These are phyloP conservation scores for Encarsia formosa DNA, from an alignment of 2,888 invertebrate genomes.

Conservation along the genomic window DNA sequence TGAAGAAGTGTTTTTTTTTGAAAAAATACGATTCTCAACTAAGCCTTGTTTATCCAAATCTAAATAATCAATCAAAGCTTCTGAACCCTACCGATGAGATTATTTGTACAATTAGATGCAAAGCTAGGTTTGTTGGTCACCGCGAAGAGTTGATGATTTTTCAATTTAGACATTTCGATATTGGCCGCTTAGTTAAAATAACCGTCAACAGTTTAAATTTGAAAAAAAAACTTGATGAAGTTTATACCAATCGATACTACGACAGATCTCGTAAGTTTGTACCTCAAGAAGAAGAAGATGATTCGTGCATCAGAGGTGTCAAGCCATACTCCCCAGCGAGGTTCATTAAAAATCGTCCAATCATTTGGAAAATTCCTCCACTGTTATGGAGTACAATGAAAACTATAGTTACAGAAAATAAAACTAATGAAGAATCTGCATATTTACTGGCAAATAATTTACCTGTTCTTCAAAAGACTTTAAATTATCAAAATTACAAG, in stretches of 20 bases:
- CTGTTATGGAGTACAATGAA: conserved; percentile 47
- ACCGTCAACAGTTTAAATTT: conserved; percentile 47
- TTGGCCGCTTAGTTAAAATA: conserved; percentile 59
- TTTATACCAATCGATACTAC: not conserved
- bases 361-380: conserved; percentile 51
- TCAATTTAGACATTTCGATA: conserved; percentile 58
- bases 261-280: conserved; percentile 16
- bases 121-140: conserved; percentile 59
- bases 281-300: conserved; percentile 18
- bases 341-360: conserved; percentile 57
- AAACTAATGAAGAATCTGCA: conserved; percentile 49
- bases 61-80: conserved; percentile 44
- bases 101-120: conserved; percentile 54
- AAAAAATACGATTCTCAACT: conserved; percentile 57
- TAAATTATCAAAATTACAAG: conserved; percentile 61
- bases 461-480: conserved; percentile 55
- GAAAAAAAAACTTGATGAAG: not conserved
- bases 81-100: conserved; percentile 52
- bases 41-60: conserved; percentile 48
- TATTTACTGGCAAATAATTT: conserved; percentile 52
- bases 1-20: conserved; percentile 56
- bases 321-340: conserved; percentile 54
- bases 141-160: conserved; percentile 62
- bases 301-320: conserved; percentile 54
- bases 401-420: conserved; percentile 42